Evolutionary conservation across 2,888 invertebrate genomes (phyloP), one percentile per base, ranked within the genome.

Genomic region (Xanthia togata): DNA sequence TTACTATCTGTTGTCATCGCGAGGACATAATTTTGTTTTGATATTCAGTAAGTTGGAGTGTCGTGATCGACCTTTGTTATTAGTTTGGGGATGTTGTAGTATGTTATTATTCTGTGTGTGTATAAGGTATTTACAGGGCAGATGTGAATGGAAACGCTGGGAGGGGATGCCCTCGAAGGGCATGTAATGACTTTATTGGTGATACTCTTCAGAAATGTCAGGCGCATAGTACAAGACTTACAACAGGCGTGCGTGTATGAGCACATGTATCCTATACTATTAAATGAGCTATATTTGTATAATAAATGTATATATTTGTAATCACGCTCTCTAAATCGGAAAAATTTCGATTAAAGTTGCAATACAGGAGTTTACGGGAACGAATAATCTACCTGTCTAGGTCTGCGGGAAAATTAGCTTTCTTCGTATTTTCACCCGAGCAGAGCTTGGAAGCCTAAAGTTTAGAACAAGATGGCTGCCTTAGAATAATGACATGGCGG

Each of bases 1-100:
- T 83, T 57, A 62, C 67, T 79, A 82, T 84, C 84, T 75, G 62
- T 77, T 89, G 82, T 81, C 87, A 88, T 81, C 79, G 78, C 75
- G 60, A 31, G 67, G 47, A 79, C 72, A 73, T 81, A 59, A 82
- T 75, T 80, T 79, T 76, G 86, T 83, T 83, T 83, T 86, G 71
- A 70, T 69, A 50, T 74, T 64, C 77, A 69, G 53, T 64, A 78
- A 78, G 57, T 78, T 77, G n/a, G 20, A 78, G 78, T 85, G 65
- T 64, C 26, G 57, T 59, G 70, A 85, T 60, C 55, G 44, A 71
- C 41, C 65, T 62, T 44, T 44, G 55, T 81, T 63, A 81, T 81
- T 76, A 81, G 76, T 70, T 84, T 70, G 1, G 26, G 62, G 20
- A 62, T 35, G 17, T 68, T 73, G 17, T 35, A 14, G 9, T 6